phyloP scores from a whole-genome alignment of 1,140 invertebrate genomes.

The Drosophila subobscura region DNA sequence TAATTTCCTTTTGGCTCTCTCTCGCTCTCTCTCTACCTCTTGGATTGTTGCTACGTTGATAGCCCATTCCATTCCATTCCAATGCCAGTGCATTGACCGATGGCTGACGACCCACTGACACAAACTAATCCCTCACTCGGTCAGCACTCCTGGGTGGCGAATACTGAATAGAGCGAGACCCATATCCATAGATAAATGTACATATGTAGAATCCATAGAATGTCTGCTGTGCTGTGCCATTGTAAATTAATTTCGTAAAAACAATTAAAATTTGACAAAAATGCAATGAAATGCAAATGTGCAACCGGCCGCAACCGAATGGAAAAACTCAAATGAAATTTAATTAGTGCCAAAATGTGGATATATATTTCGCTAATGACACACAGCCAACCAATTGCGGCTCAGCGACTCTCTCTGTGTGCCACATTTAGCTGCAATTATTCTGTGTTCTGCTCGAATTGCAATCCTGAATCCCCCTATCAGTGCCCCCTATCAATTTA shows the following conservation, averaged over 20 bases:
- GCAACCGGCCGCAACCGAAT: conserved; percentile 25
- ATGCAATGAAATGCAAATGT: conserved; percentile 34
- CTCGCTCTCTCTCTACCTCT: conserved; percentile 25
- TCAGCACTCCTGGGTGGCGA: background rate
- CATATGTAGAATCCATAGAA: no score
- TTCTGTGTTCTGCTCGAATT: conserved; percentile 12
- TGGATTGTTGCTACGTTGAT: conserved; percentile 17
- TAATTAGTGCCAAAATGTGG: conserved; percentile 74
- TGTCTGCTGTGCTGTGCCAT: conserved; percentile 11
- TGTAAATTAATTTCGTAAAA: conserved; percentile 56
- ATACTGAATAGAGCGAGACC: conserved; percentile 4
- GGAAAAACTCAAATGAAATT: conserved; percentile 65
- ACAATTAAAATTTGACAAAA: conserved; percentile 71
- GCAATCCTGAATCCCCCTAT: background rate
- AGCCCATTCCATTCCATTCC: conserved; percentile 12
- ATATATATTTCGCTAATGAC: conserved; percentile 70
- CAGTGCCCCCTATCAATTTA: conserved; percentile 47
- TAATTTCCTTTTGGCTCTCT: conserved; percentile 50
- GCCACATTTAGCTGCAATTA: conserved; percentile 22
- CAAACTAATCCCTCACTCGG: conserved; percentile 33
- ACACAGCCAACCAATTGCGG: conserved; percentile 55
- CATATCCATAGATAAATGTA: no score
- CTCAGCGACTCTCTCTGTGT: conserved; percentile 9
- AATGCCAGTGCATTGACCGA: conserved; percentile 61
- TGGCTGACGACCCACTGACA: conserved; percentile 63